Evolutionary conservation across 2,888 invertebrate genomes (phyloP).

Genomic region (Lasiommata megera): DNA sequence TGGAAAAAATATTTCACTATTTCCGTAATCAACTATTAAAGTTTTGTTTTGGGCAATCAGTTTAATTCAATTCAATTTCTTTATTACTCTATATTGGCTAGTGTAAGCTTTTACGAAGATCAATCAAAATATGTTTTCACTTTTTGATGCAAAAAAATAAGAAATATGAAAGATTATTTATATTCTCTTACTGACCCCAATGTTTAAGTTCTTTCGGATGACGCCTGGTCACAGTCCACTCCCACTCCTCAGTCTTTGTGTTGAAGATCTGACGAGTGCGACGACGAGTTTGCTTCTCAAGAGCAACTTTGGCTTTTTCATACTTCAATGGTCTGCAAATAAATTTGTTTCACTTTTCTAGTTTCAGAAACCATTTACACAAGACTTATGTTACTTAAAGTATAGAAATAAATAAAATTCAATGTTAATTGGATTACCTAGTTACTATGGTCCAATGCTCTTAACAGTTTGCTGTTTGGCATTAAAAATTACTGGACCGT

Average conservation of each 20-base stretch:
- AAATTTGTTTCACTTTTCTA: too few relatives aligned
- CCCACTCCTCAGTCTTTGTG: slow-evolving; percentile 58
- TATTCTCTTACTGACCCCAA: slow-evolving; percentile 54
- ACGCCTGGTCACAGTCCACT: slow-evolving; percentile 60
- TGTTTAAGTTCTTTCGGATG: slow-evolving; percentile 68
- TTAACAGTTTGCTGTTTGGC: background rate
- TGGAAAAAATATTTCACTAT: too few relatives aligned
- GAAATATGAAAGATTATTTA: background rate
- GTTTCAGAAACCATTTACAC: background rate
- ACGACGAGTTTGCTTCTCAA: slow-evolving; percentile 60
- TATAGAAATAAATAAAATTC: background rate
- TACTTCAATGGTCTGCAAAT: slow-evolving; percentile 54
- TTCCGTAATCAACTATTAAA: too few relatives aligned
- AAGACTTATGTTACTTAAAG: background rate
- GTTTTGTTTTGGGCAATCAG: too few relatives aligned
- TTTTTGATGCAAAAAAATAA: too few relatives aligned
- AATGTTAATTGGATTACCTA: background rate
- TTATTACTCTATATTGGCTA: too few relatives aligned
- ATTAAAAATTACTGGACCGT: background rate
- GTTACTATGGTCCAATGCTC: background rate
- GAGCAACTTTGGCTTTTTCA: slow-evolving; percentile 56
- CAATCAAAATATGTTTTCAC: too few relatives aligned
- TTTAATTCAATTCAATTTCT: too few relatives aligned
- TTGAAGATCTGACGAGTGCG: slow-evolving; percentile 63
- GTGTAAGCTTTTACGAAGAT: too few relatives aligned